Evolutionary conservation across 1,140 invertebrate genomes (phyloP).

Genomic region (Neoseiulus cucumeris): DNA sequence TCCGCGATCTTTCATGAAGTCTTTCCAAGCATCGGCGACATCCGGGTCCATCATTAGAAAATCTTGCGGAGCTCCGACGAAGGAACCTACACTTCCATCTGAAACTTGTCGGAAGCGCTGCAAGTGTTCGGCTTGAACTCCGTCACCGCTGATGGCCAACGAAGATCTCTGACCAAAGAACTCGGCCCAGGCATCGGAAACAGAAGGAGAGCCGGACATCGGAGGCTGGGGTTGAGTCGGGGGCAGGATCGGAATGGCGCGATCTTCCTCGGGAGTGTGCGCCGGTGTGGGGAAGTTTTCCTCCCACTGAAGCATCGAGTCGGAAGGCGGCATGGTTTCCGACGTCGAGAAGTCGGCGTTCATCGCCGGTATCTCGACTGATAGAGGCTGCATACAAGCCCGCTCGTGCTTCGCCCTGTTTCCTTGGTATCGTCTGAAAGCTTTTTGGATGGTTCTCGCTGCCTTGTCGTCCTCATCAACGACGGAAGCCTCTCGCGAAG

Average conservation of each 20-base stretch:
- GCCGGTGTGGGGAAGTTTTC: background rate
- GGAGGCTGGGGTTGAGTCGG: background rate
- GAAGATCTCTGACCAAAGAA: background rate
- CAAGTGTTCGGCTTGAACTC: background rate
- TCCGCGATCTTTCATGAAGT: background rate
- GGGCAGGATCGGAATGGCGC: background rate
- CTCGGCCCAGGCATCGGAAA: constrained; percentile 2
- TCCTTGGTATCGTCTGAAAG: background rate
- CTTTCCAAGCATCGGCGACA: background rate
- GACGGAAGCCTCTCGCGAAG: background rate
- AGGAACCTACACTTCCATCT: background rate
- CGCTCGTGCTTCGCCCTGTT: background rate
- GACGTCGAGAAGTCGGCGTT: background rate
- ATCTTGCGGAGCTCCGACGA: background rate
- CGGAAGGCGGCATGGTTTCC: background rate
- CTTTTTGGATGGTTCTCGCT: background rate
- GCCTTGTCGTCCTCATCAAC: background rate
- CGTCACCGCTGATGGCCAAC: background rate
- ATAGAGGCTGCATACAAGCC: background rate
- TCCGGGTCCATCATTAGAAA: background rate
- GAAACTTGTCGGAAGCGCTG: background rate
- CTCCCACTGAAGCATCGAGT: background rate
- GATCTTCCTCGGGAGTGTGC: background rate
- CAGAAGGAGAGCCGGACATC: background rate
- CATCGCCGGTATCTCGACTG: background rate